Conservation (phyloP, 2,888 invertebrate genomes). For the Dynastes tityus region DNA sequence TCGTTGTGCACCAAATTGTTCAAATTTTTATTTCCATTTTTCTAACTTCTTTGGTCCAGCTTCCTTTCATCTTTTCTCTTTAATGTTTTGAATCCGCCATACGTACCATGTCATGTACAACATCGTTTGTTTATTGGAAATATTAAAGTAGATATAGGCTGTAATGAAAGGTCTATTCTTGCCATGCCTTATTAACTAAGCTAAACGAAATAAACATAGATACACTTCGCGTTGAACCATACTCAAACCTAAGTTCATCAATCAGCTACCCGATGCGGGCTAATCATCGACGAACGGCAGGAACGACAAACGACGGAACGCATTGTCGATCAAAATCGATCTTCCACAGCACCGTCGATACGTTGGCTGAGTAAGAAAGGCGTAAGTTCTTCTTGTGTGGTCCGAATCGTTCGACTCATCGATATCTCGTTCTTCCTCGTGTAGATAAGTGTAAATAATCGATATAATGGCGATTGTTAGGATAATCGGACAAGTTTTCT, state of each 20-base stretch:
- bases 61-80: too few species aligned
- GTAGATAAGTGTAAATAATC: conserved; percentile 59
- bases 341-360: neutral
- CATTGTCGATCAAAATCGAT: neutral
- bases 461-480: conserved; percentile 56
- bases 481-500: conserved; percentile 55
- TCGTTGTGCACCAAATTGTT: too few species aligned
- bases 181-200: too few species aligned
- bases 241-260: conserved; percentile 23
- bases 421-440: conserved; percentile 50
- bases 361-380: neutral
- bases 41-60: too few species aligned
- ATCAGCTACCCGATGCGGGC: conserved; percentile 40
- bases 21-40: too few species aligned
- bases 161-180: too few species aligned
- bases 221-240: neutral
- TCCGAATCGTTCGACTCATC: conserved; percentile 44
- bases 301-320: conserved; percentile 12
- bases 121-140: too few species aligned
- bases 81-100: too few species aligned
- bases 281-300: conserved; percentile 33
- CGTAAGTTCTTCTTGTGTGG: conserved; percentile 51
- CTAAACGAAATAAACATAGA: too few species aligned
- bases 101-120: too few species aligned
- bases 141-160: too few species aligned